A percentile compares a stretch with the other conserved stretches of the same genome.
Conservation (phyloP, 2,113 vertebrate genomes). For the Nanger granti region DNA sequence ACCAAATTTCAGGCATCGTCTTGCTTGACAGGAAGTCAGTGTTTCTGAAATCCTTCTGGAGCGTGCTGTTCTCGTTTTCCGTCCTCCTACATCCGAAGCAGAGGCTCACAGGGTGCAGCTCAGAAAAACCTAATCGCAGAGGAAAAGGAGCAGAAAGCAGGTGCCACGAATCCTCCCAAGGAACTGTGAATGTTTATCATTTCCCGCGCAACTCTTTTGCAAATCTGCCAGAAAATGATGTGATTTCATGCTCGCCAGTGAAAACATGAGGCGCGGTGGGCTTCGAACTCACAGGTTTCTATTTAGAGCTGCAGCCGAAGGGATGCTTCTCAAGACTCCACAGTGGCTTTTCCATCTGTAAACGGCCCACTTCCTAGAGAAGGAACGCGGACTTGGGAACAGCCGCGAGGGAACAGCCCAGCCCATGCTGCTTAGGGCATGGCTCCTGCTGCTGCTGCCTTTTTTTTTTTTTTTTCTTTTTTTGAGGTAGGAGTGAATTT, state of each 20-base stretch:
- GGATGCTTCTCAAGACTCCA: accelerated
- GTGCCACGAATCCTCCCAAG: accelerated
- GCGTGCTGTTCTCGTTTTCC: background rate
- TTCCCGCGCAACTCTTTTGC: background rate
- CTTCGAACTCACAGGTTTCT: background rate
- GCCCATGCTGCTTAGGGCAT: accelerated
- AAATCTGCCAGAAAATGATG: background rate
- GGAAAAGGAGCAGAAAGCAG: background rate
- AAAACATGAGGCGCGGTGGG: accelerated
- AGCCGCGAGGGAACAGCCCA: accelerated
- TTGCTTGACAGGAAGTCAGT: slow-evolving; percentile 24
- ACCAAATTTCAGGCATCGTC: slow-evolving; percentile 10
- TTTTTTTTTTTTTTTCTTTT: background rate
- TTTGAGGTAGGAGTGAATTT: background rate
- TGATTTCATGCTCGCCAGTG: background rate
- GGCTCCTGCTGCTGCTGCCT: too few relatives aligned
- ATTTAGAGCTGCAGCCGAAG: background rate
- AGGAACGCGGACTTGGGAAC: accelerated
- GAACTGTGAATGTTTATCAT: background rate
- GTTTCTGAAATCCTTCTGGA: slow-evolving; percentile 26
- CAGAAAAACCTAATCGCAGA: background rate
- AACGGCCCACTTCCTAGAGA: background rate
- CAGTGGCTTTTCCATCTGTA: accelerated
- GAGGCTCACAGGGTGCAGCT: background rate
- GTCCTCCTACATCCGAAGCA: background rate